Percentiles rank a stretch among this genome's conserved stretches.
Conservation (phyloP, 2,888 invertebrate species). For the Apomyelois bistriatella region DNA sequence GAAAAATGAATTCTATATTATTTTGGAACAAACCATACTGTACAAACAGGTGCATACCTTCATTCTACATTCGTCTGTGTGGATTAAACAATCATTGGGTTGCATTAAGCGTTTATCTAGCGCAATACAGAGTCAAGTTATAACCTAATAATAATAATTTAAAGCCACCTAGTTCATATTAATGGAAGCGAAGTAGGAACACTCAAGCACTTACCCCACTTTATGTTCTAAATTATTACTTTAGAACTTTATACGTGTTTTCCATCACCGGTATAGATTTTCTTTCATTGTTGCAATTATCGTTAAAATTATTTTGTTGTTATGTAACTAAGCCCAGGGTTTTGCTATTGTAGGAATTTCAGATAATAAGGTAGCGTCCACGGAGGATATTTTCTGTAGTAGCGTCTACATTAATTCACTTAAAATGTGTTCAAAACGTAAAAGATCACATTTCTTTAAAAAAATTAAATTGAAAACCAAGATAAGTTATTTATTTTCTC, state of each 20-base stretch:
- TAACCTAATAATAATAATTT: slow-evolving; percentile 10
- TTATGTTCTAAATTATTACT: slow-evolving; percentile 1
- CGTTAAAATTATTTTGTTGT: too few species aligned
- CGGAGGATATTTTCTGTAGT: too few species aligned
- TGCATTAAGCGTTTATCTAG: slow-evolving; percentile 51
- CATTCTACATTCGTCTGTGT: slow-evolving; percentile 42
- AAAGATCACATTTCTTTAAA: too few species aligned
- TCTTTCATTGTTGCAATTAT: neutral
- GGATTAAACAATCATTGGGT: slow-evolving; percentile 63
- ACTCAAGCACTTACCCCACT: neutral
- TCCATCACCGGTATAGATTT: neutral
- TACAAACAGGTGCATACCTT: neutral
- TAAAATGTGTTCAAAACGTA: too few species aligned
- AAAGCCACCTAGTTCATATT: neutral
- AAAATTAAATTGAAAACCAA: too few species aligned
- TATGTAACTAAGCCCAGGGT: too few species aligned
- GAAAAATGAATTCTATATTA: too few species aligned
- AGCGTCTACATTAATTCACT: too few species aligned
- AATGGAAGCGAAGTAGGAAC: neutral
- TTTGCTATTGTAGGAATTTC: too few species aligned
- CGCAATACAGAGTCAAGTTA: slow-evolving; percentile 30
- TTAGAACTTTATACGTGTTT: neutral
- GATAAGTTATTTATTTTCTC: too few species aligned
- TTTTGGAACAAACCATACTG: neutral
- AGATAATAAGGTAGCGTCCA: too few species aligned